A percentile compares a stretch with the other conserved stretches of the same genome.
phyloP scores from a whole-genome alignment of 2,888 invertebrate genomes.

The Empis livida region DNA sequence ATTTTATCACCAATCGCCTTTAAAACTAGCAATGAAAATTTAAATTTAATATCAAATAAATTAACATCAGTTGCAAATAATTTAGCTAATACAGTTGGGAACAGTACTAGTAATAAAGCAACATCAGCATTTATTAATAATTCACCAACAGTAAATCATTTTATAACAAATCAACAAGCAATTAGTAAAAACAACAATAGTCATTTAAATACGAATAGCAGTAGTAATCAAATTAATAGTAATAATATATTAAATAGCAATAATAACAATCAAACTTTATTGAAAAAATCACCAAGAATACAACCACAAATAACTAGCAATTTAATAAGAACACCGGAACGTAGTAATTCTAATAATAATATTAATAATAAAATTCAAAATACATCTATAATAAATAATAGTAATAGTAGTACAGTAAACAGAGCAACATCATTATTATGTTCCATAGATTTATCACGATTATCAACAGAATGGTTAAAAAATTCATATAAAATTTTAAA shows the following conservation, averaged over 20 bases:
- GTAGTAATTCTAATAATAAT: not conserved
- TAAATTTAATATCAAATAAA: not conserved
- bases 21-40: slow-evolving; percentile 10
- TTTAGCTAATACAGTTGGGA: slow-evolving; percentile 1
- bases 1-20: slow-evolving; percentile 19
- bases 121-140: slow-evolving; percentile 5
- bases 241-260: slow-evolving; percentile 3
- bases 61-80: not conserved
- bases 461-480: slow-evolving; percentile 27
- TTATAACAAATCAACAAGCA: slow-evolving; percentile 23
- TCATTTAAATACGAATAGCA: slow-evolving; percentile 3
- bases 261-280: slow-evolving; percentile 8
- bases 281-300: slow-evolving; percentile 4
- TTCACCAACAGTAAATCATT: slow-evolving; percentile 14
- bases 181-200: slow-evolving; percentile 3
- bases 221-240: slow-evolving; percentile 8
- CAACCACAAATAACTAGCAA: slow-evolving; percentile 4
- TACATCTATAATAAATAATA: no score
- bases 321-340: slow-evolving; percentile 8
- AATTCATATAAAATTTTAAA: slow-evolving; percentile 20
- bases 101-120: slow-evolving; percentile 12
- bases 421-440: slow-evolving; percentile 23
- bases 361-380: no score
- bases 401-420: not conserved
- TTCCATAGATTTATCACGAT: slow-evolving; percentile 28